phyloP scores from a whole-genome alignment of 2,797 vertebrate genomes.

The Macroramphosus scolopax region DNA sequence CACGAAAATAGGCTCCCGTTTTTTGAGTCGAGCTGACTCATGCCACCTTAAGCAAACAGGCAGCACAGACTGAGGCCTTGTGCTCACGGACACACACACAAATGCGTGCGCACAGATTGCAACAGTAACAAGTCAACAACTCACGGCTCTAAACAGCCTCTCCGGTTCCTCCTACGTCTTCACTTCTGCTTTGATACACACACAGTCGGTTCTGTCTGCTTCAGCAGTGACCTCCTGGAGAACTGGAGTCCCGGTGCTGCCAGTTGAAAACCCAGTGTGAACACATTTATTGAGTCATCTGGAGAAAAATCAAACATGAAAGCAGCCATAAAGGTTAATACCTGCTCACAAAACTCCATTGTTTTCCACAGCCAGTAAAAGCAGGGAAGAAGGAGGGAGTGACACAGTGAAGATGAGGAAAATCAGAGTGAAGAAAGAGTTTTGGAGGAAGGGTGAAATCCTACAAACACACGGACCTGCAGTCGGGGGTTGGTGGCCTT shows the following conservation, averaged over 20 bases:
- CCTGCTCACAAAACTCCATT: conserved; percentile 53
- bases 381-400: conserved; percentile 14
- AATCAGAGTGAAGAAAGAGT: conserved; percentile 30
- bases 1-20: conserved; percentile 72
- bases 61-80: conserved; percentile 77
- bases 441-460: conserved; percentile 32
- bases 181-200: conserved; percentile 58
- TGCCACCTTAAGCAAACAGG: conserved; percentile 78
- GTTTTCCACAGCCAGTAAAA: conserved; percentile 51
- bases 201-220: conserved; percentile 43
- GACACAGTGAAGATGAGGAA: conserved; percentile 26
- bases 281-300: conserved; percentile 44
- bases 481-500: conserved; percentile 28
- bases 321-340: conserved; percentile 37
- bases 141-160: conserved; percentile 62
- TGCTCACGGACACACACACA: conserved; percentile 41
- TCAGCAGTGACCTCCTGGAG: conserved; percentile 45
- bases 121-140: conserved; percentile 63
- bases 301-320: conserved; percentile 7
- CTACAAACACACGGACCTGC: conserved; percentile 39
- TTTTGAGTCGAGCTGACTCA: conserved; percentile 74
- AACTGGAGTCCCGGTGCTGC: conserved; percentile 31
- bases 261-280: conserved; percentile 34
- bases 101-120: conserved; percentile 43
- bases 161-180: conserved; percentile 55